Base-by-base conservation (phyloP, 2,113 vertebrate species). In the Butastur rufipennis region DNA sequence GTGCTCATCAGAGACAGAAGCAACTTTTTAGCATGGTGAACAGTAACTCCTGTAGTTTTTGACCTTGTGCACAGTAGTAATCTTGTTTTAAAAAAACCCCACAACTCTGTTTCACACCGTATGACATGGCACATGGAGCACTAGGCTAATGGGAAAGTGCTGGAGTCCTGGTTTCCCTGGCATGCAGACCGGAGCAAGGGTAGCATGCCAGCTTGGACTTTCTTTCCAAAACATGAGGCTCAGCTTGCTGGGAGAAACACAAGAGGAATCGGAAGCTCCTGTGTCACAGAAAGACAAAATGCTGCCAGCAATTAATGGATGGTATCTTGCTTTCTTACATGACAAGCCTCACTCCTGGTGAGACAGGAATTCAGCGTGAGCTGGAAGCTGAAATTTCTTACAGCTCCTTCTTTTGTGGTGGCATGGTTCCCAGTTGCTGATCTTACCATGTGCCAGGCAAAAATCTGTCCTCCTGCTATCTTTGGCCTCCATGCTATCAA, bases 401-500 rank as follows among this genome's bases (percentile, higher is more conserved):
- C 86, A 84, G 91, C 72, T 97, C 80, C 67, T 83, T 95, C 59
- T 83, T 80, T 88, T 62, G 67, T 62, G 43, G 77, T 96, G 89
- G 91, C 91, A 72, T 27, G 55, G 65, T 93, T 97, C 93, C 93
- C 91, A 95, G 89, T 27, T 81, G 77, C 86, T 89, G 93, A 78
- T 93, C 81, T 84, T 93, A 78, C 65, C 23, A 5, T 61, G 77
- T 66, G 84, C 77, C 89, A 93, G 84, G 86, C 88, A 91, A 81
- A 97, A 96, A 87, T 94, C 68, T 78, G 73, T 71, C 89, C 75
- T 90, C 75, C 83, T 91, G 81, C 77, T 93, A 43, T 96, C 95
- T 97, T 94, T 94, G 89, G 86, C 91, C 91, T 89, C 93, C 68
- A 34, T 38, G 38, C 91, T 87, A 81, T 87, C 91, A 84, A 96